Base-by-base conservation (phyloP, 1,140 invertebrate genomes). In the Microplitis demolitor region DNA sequence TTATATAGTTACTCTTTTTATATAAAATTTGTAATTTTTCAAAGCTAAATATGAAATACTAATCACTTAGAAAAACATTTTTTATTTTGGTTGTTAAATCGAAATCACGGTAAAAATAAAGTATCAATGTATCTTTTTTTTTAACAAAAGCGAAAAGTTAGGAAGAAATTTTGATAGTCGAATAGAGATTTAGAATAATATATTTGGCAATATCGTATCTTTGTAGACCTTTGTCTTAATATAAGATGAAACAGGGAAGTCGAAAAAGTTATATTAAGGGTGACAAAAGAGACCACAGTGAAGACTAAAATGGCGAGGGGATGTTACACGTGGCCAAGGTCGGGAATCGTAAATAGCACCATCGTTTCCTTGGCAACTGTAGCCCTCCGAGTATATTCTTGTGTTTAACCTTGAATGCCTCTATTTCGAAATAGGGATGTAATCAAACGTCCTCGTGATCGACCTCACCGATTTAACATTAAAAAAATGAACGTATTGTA, bases 321-420 rank as follows among this genome's bases (percentile, higher is more conserved):
- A 68, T 77, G 78, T 79, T 76, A 78, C 73, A 74, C 35, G 80
- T 85, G 75, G 78, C 81, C 85, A 84, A 86, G 84, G 84, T 85
- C 83, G 83, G 81, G 81, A 79, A 77, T 74, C 73, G 76, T 80
- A 82, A 82, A 81, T 74, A 80, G 72, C 56, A 78, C 61, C 73
- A 76, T 78, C 73, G 80, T 85, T 81, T 78, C 83, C 83, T 77
- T 81, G 82, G 82, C 75, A 82, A 85, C 81, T 76, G 16, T 8
- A 39, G 53, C 56, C 73, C 77, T 77, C 70, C 76, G 61, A 64
- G 35, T 73, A 39, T 39, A 73, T 74, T 71, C 74, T 68, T 50
- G 50, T 45, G 16, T 69, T 61, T 63, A 45, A 63, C 61, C 61
- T 45, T 31, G 37, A 16, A 35, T 31, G 24, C 9, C 61, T 9